Conservation (phyloP, 2,888 invertebrate genomes). For the Rhopalosiphum nymphaeae region DNA sequence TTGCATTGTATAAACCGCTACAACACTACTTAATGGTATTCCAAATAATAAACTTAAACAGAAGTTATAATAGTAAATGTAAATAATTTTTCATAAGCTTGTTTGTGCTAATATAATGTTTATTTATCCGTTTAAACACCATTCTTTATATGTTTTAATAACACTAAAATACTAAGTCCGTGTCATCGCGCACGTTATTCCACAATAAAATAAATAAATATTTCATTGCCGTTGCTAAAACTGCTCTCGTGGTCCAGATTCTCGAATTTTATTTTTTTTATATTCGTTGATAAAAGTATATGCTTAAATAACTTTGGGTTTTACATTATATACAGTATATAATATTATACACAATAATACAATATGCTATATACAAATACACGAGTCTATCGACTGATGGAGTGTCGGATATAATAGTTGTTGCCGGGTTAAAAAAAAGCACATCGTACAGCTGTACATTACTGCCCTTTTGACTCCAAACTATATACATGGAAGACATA, state of each 20-base stretch:
- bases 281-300: not conserved
- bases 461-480: not conserved
- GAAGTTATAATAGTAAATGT: not conserved
- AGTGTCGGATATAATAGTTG: not conserved
- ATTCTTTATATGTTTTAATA: not conserved
- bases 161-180: not conserved
- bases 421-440: not conserved
- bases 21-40: not conserved
- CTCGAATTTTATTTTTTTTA: not conserved
- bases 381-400: not conserved
- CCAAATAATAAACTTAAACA: not conserved
- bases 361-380: not conserved
- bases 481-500: not conserved
- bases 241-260: not conserved
- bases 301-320: not conserved
- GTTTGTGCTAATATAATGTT: not conserved
- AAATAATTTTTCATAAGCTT: not conserved
- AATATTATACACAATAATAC: too few relatives aligned
- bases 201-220: not conserved
- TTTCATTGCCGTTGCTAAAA: not conserved
- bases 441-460: not conserved
- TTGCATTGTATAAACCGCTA: not conserved
- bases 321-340: not conserved
- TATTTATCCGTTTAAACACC: not conserved
- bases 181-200: not conserved